These are phyloP conservation scores for Entomyzon cyanotis DNA, from an alignment of 2,113 vertebrate genomes.

Conservation along the genomic window DNA sequence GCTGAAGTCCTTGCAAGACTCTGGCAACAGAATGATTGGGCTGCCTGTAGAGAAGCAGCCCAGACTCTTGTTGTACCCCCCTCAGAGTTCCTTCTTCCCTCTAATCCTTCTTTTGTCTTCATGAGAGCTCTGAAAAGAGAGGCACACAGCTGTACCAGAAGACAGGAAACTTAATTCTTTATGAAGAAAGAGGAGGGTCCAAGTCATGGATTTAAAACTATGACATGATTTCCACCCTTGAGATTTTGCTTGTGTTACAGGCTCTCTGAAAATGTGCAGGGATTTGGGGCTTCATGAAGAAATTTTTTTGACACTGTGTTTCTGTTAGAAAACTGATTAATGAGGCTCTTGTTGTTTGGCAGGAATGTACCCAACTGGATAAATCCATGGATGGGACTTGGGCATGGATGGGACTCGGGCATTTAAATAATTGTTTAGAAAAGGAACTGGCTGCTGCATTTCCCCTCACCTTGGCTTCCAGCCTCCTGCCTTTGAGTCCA, in stretches of 20 bases:
- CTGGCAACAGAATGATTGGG: background rate
- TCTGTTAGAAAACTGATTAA: background rate
- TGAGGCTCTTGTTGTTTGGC: background rate
- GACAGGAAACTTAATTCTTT: background rate
- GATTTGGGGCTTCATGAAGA: background rate
- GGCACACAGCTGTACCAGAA: background rate
- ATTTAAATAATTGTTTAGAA: background rate
- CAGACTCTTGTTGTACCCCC: background rate
- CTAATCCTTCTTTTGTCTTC: background rate
- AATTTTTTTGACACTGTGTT: background rate
- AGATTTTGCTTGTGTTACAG: background rate
- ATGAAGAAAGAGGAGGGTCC: background rate
- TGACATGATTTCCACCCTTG: background rate
- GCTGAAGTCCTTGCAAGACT: background rate
- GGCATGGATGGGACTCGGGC: rapidly evolving
- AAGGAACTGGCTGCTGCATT: background rate
- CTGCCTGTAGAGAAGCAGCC: background rate
- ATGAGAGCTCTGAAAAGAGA: background rate
- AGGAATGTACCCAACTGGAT: background rate
- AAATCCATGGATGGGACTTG: background rate
- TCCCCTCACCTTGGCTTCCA: background rate
- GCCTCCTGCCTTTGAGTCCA: background rate
- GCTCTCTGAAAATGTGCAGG: background rate
- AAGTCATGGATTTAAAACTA: background rate
- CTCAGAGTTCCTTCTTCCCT: background rate